Evolutionary conservation across 2,113 vertebrate genomes (phyloP).

Genomic region (Clarias magur): DNA sequence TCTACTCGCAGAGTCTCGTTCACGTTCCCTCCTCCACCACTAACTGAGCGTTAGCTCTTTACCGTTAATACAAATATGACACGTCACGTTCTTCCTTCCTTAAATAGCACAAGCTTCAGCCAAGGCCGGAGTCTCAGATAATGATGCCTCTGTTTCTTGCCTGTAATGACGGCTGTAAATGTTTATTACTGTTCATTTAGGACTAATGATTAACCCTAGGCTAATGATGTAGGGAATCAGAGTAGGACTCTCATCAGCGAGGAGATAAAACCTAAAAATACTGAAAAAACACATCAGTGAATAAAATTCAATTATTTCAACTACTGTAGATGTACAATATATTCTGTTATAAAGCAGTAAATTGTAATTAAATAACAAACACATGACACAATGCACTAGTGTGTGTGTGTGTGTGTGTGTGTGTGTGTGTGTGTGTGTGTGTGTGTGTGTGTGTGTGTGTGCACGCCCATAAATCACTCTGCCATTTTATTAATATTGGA

Average conservation of each 20-base stretch:
- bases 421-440: no score
- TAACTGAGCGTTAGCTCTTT: neutral
- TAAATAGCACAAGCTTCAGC: neutral
- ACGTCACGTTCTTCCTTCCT: neutral
- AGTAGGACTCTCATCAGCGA: neutral
- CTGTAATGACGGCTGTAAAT: neutral
- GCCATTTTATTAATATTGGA: neutral
- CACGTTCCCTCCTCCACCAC: no score
- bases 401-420: no score
- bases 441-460: no score
- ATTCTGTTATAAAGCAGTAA: neutral
- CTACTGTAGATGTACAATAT: neutral
- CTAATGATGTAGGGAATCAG: neutral
- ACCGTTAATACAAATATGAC: neutral
- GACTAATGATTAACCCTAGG: neutral
- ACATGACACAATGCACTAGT: neutral
- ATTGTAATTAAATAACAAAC: neutral
- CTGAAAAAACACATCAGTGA: neutral
- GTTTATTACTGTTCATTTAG: constrained; percentile 19
- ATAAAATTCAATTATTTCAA: neutral
- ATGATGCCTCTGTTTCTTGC: neutral
- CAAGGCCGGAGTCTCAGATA: neutral
- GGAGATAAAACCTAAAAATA: neutral
- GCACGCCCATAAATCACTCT: neutral
- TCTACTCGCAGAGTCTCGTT: no score